phyloP scores from a whole-genome alignment of 2,113 vertebrate genomes.

The Neopipo cinnamomea region DNA sequence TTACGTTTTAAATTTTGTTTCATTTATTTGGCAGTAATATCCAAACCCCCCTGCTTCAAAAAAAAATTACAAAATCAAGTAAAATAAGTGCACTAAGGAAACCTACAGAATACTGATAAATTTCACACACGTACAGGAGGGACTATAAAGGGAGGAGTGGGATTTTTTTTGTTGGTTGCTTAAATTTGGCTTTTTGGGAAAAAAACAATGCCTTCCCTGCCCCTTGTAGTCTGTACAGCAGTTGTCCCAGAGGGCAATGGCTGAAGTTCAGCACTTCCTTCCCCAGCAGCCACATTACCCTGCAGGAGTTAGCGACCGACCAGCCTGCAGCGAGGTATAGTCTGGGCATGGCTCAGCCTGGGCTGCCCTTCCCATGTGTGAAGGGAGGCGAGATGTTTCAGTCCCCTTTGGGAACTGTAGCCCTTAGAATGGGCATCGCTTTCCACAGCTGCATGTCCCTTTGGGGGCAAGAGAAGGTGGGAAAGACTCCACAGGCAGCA shows the following conservation, averaged over 20 bases:
- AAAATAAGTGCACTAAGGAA: conserved; percentile 77
- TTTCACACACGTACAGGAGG: conserved; percentile 65
- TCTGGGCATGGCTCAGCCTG: not conserved
- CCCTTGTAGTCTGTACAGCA: conserved; percentile 16
- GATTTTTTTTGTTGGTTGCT: conserved; percentile 35
- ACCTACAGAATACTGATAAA: conserved; percentile 75
- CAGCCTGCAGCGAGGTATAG: not conserved
- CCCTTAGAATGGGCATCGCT: fast-evolving
- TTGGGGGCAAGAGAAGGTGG: not conserved
- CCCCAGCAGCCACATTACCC: not conserved
- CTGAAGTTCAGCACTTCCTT: conserved; percentile 1
- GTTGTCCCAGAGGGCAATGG: not conserved
- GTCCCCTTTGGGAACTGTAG: not conserved
- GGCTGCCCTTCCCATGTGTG: not conserved
- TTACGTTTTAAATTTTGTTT: conserved; percentile 48
- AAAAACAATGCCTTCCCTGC: not conserved
- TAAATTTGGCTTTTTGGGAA: conserved; percentile 34
- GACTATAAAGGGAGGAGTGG: conserved; percentile 38
- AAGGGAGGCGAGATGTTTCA: not conserved
- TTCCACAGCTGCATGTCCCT: not conserved
- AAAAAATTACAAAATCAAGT: conserved; percentile 75
- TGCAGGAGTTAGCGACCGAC: not conserved
- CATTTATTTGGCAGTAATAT: conserved; percentile 79
- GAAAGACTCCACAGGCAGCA: not conserved
- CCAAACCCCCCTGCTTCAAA: conserved; percentile 58